These are phyloP conservation scores for Kryptopterus vitreolus DNA, from an alignment of 2,797 vertebrate species.

Conservation along the genomic window DNA sequence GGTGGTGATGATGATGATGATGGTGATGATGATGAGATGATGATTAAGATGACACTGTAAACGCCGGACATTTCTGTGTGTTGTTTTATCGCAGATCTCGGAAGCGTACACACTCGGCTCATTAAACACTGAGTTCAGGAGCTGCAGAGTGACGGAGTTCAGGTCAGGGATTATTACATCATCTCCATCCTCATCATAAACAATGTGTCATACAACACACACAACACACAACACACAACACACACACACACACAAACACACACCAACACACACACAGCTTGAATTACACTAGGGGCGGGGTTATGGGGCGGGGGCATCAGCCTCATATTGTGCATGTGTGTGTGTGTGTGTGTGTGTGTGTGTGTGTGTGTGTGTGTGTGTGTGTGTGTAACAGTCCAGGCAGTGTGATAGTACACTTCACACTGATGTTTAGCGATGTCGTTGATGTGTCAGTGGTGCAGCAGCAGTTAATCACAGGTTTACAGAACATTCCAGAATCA, in stretches of 20 bases:
- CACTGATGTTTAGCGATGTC: slow-evolving; percentile 60
- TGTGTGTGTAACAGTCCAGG: slow-evolving; percentile 61
- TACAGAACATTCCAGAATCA: slow-evolving; percentile 48
- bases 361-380: background rate
- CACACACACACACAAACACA: background rate
- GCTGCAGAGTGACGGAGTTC: slow-evolving; percentile 65
- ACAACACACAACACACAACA: background rate
- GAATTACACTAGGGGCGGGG: background rate
- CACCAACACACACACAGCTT: background rate
- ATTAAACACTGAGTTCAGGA: slow-evolving; percentile 56
- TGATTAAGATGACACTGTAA: background rate
- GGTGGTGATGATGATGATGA: background rate
- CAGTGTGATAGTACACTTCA: slow-evolving; percentile 69
- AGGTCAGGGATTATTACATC: slow-evolving; percentile 56
- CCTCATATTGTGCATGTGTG: background rate
- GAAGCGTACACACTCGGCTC: slow-evolving; percentile 55
- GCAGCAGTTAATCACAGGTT: slow-evolving; percentile 59
- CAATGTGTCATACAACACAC: background rate
- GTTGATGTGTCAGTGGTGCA: slow-evolving; percentile 49
- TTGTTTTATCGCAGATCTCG: slow-evolving; percentile 59
- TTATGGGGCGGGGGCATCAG: background rate
- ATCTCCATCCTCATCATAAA: background rate
- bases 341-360: slow-evolving; percentile 5
- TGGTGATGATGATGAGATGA: background rate
- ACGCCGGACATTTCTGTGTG: background rate